phyloP scores from a whole-genome alignment of 2,113 vertebrate genomes.

The Colius striatus region DNA sequence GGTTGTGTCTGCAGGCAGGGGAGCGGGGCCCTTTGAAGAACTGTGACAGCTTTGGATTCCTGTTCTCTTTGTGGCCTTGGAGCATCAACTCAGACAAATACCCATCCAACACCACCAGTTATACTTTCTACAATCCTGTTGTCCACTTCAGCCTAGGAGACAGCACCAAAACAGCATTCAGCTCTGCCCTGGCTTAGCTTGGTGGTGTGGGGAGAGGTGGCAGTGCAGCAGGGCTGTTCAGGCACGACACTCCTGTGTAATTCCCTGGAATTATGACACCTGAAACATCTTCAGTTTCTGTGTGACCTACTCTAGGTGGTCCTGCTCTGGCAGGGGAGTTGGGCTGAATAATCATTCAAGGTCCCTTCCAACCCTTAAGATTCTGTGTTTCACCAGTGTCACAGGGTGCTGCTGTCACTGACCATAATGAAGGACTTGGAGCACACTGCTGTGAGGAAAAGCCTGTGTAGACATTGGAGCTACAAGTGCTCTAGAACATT shows the following conservation, averaged over 20 bases:
- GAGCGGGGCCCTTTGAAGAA: background rate
- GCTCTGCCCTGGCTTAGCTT: background rate
- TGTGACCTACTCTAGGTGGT: no score
- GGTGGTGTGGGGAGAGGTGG: background rate
- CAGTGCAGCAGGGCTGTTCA: background rate
- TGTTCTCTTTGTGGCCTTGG: background rate
- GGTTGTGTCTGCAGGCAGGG: background rate
- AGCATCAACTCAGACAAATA: background rate
- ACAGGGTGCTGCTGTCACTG: background rate
- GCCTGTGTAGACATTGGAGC: background rate
- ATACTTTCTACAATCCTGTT: background rate
- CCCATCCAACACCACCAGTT: background rate
- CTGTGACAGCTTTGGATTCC: background rate
- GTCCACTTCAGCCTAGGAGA: background rate
- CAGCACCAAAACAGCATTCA: rapidly evolving
- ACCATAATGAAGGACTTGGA: background rate
- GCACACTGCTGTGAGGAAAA: background rate
- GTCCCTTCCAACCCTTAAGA: no score
- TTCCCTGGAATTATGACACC: background rate
- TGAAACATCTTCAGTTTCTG: no score
- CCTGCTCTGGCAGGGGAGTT: no score
- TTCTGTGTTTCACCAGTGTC: background rate
- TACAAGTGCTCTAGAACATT: background rate
- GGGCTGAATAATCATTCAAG: no score
- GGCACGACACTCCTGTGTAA: background rate